Evolutionary conservation across 2,797 vertebrate species (phyloP), one percentile per base, ranked within the genome.

Genomic region (Pachyuromys duprasi): DNA sequence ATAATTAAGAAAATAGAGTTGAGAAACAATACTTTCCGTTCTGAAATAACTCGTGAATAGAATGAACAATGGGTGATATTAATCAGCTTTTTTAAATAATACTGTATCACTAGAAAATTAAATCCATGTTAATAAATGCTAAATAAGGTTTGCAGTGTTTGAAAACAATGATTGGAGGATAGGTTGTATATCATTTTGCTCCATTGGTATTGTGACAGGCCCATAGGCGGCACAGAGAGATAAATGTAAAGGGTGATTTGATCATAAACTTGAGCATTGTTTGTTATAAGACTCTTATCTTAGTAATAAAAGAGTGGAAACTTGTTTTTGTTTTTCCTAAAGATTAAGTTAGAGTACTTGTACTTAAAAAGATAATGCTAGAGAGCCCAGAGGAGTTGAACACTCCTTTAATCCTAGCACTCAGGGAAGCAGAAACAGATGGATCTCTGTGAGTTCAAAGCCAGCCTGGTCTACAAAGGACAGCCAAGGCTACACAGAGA

Each of bases 11-110:
- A 92, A 90, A 90, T 31, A 88, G 33, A 89, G n/a, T 83, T 92
- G 62, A 49, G 89, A 24, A 86, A 72, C 76, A 86, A 70, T 89
- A 60, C 78, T 72, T 18, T 80, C 49, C 9, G 86, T 28, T 86
- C 3, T 45, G 65, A 89, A 39, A 6, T 86, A 92, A 91, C 89
- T 62, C 5, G 22, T 90, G 49, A 79, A 69, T 90, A 67, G 12
- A 86, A 81, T 90, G n/a, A 83, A 89, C 31, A 94, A 3, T 86
- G 90, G 86, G 6, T 81, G 87, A 65, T 28, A n/a, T 91, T 92
- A 79, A 67, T 63, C 39, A 63, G 14, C 33, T 92, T 3, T 89
- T 96, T 87, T 76, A 31, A 78, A 90, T n/a, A 90, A 36, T 91
- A 60, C 70, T 89, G 7, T 81, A 20, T 89, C 49, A 67, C 49